Percentiles rank a stretch among this genome's conserved stretches.
Conservation (phyloP, 2,113 vertebrate genomes). For the Nibea albiflora region DNA sequence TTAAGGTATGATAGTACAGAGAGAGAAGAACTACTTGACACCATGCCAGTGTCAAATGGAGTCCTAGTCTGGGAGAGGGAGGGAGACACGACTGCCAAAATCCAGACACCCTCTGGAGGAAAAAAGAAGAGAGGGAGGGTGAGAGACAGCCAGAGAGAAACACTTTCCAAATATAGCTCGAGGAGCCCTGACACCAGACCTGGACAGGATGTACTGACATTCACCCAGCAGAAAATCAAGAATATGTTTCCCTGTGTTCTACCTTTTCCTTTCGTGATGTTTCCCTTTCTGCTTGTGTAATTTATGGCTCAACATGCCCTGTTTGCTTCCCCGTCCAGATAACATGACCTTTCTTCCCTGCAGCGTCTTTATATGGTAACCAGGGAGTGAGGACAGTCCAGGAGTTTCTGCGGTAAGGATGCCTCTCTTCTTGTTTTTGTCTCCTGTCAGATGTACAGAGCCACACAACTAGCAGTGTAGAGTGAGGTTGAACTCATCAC, state of each 20-base stretch:
- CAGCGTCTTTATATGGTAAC: conserved; percentile 79
- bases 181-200: conserved; percentile 18
- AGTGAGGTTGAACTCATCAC: background rate
- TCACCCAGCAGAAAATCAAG: background rate
- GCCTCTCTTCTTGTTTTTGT: background rate
- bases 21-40: conserved; percentile 50
- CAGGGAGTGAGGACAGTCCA: conserved; percentile 78
- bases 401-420: conserved; percentile 84
- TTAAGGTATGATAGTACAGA: background rate
- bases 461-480: background rate
- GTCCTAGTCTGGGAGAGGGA: conserved; percentile 37
- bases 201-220: conserved; percentile 49
- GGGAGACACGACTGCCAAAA: conserved; percentile 47
- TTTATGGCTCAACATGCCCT: background rate
- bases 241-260: conserved; percentile 14
- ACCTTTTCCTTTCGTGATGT: background rate
- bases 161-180: conserved; percentile 76
- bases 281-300: conserved; percentile 4
- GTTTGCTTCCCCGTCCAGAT: conserved; percentile 7
- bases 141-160: conserved; percentile 38
- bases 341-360: conserved; percentile 50
- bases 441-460: background rate
- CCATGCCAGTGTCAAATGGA: conserved; percentile 60
- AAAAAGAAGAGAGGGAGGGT: background rate
- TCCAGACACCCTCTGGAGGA: conserved; percentile 36